Evolutionary conservation across 2,797 vertebrate species (phyloP).

Genomic region (Cryptoblepharus egeriae): DNA sequence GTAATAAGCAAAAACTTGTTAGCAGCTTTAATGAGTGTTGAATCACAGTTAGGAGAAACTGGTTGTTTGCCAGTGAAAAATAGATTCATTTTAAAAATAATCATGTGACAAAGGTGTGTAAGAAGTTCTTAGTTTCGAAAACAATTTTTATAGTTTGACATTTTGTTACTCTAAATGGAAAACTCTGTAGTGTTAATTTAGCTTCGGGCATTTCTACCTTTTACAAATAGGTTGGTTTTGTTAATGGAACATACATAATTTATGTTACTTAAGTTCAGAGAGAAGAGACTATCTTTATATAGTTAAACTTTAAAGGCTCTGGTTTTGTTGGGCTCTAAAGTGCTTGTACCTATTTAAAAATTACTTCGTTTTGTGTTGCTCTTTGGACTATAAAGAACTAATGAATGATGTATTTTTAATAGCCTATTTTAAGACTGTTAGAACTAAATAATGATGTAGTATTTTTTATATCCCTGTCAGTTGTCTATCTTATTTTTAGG

Average conservation of each 20-base stretch:
- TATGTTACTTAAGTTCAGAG: slow-evolving; percentile 13
- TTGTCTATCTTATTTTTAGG: neutral
- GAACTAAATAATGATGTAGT: neutral
- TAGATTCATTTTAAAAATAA: slow-evolving; percentile 54
- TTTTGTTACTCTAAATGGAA: slow-evolving; percentile 41
- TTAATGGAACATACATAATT: slow-evolving; percentile 29
- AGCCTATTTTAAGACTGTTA: no score
- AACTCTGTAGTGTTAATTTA: slow-evolving; percentile 31
- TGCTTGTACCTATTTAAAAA: slow-evolving; percentile 5
- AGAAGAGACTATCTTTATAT: slow-evolving; percentile 3
- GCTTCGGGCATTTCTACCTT: slow-evolving; percentile 24
- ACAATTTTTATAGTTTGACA: slow-evolving; percentile 41
- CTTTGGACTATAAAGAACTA: neutral
- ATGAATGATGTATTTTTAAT: neutral
- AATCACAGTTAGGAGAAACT: slow-evolving; percentile 57
- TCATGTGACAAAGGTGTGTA: slow-evolving; percentile 46
- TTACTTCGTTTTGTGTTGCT: slow-evolving; percentile 6
- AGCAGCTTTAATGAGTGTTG: slow-evolving; percentile 63
- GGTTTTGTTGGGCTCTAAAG: slow-evolving; percentile 10
- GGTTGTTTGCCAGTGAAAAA: slow-evolving; percentile 59
- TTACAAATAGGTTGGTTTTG: slow-evolving; percentile 41
- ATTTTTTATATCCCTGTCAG: neutral
- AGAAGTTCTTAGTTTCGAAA: slow-evolving; percentile 48
- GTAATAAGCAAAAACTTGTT: slow-evolving; percentile 63
- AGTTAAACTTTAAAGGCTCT: slow-evolving; percentile 5